Conservation (phyloP, 2,113 vertebrate species). For the Synodontis membranacea region DNA sequence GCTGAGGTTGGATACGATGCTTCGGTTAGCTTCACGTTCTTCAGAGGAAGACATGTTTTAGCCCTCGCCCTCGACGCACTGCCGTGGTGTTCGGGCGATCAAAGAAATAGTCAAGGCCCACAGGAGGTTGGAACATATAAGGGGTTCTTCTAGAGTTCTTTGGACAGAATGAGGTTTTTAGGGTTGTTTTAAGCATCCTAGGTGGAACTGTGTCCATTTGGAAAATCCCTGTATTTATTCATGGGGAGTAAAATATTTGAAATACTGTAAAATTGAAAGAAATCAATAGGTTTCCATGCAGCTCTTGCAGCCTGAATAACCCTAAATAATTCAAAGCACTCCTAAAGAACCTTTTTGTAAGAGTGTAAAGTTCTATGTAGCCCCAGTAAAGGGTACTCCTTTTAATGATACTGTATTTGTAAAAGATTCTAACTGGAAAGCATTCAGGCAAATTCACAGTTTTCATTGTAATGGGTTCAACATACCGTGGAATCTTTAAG, state of each 20-base stretch:
- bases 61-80: not conserved
- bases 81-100: not conserved
- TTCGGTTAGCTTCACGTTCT: not conserved
- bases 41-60: not conserved
- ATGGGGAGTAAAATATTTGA: not conserved
- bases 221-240: not conserved
- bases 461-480: not conserved
- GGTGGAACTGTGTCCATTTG: not conserved
- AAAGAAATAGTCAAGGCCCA: not conserved
- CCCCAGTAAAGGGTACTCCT: not conserved
- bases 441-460: not conserved
- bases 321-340: not conserved
- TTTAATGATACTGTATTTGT: not conserved
- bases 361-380: not conserved
- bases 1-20: slow-evolving; percentile 7
- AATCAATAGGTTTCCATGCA: not conserved
- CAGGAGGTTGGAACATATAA: not conserved
- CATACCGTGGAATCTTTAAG: not conserved
- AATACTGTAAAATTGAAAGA: too few relatives aligned
- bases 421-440: not conserved
- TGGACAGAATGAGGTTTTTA: not conserved
- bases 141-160: not conserved
- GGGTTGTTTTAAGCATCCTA: not conserved
- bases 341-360: not conserved
- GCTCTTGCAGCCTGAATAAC: not conserved